Conservation (phyloP, 2,888 invertebrate genomes). For the Chesias legatella region DNA sequence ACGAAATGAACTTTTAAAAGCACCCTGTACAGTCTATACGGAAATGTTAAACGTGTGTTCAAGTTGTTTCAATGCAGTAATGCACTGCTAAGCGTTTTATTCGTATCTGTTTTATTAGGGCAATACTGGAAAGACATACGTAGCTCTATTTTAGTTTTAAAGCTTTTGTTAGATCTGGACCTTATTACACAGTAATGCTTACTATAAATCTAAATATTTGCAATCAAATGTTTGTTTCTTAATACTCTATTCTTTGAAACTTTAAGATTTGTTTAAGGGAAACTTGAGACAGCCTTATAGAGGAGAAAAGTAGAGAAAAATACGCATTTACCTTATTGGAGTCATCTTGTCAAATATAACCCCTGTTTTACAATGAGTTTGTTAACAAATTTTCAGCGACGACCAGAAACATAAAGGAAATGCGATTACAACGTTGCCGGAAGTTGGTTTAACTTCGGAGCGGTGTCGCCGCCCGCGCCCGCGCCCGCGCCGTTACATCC, state of each 20-base stretch:
- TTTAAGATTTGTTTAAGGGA: too few relatives aligned
- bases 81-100: conserved; percentile 2
- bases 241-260: too few relatives aligned
- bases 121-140: neutral
- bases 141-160: too few relatives aligned
- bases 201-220: too few relatives aligned
- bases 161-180: too few relatives aligned
- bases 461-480: too few relatives aligned
- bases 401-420: conserved; percentile 62
- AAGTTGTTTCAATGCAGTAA: conserved; percentile 12
- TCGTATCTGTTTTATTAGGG: conserved; percentile 4
- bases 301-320: too few relatives aligned
- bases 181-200: too few relatives aligned
- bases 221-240: too few relatives aligned
- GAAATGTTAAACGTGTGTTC: conserved; percentile 7
- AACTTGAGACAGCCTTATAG: too few relatives aligned
- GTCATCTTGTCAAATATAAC: conserved; percentile 15
- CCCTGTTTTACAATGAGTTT: conserved; percentile 36
- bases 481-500: conserved; percentile 52
- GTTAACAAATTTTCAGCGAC: conserved; percentile 51
- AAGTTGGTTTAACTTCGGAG: conserved; percentile 67
- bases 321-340: neutral
- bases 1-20: neutral
- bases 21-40: conserved; percentile 4
- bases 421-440: conserved; percentile 64